Percentiles rank a stretch among this genome's conserved stretches.
Evolutionary conservation across 2,888 invertebrate genomes (phyloP).

Genomic region (Drosophila anceps): DNA sequence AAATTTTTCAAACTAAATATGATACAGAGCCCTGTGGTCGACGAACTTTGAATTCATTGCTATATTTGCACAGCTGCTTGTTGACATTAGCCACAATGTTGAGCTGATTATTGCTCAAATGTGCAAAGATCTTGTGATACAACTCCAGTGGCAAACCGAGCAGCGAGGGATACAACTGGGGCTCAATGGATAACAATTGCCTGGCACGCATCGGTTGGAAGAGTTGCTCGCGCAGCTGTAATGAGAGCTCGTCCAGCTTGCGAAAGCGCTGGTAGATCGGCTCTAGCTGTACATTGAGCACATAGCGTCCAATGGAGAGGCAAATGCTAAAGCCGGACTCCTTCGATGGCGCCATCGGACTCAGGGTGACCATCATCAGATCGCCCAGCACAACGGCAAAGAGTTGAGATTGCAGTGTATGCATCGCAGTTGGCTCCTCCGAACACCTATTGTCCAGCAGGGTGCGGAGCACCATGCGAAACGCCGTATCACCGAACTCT

Average conservation of each 20-base stretch:
- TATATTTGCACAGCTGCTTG: conserved; percentile 48
- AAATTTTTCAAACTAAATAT: neutral
- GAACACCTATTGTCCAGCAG: conserved; percentile 22
- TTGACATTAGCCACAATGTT: conserved; percentile 80
- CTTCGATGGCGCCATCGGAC: conserved; percentile 62
- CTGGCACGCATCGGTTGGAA: conserved; percentile 87
- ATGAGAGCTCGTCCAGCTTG: conserved; percentile 86
- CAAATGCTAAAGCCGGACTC: conserved; percentile 77
- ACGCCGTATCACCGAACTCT: conserved; percentile 29
- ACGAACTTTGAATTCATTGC: conserved; percentile 46
- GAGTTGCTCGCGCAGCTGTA: conserved; percentile 87
- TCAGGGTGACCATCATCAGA: conserved; percentile 78
- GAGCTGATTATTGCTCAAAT: conserved; percentile 70
- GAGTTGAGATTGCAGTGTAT: conserved; percentile 54
- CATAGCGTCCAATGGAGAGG: conserved; percentile 82
- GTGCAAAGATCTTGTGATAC: conserved; percentile 70
- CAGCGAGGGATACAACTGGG: conserved; percentile 83
- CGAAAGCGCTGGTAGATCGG: conserved; percentile 75
- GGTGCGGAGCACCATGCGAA: conserved; percentile 54
- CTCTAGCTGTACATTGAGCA: conserved; percentile 69
- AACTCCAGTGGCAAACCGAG: conserved; percentile 81
- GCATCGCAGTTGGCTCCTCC: conserved; percentile 8
- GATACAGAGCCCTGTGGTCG: neutral
- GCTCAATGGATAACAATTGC: conserved; percentile 84
- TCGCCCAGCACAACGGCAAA: conserved; percentile 81